phyloP scores from a whole-genome alignment of 2,888 invertebrate genomes.

The Hypolimnas misippus region DNA sequence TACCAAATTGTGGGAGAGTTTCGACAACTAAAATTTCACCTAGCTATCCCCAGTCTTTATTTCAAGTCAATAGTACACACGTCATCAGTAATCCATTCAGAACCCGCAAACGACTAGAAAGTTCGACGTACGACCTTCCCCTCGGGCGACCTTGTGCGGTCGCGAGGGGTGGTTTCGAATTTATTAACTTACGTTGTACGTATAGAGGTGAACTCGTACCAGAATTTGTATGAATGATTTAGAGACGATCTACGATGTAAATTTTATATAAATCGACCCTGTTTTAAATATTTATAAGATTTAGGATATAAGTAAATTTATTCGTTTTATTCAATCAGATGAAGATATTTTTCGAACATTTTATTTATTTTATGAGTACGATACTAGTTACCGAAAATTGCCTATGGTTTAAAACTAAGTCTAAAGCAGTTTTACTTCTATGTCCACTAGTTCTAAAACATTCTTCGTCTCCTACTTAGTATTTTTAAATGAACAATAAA shows the following conservation, averaged over 20 bases:
- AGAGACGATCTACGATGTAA: neutral
- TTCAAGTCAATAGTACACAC: constrained; percentile 31
- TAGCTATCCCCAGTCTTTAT: neutral
- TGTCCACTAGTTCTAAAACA: too few species aligned
- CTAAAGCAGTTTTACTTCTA: too few species aligned
- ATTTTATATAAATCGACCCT: too few species aligned
- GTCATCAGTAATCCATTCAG: constrained; percentile 65
- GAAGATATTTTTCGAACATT: too few species aligned
- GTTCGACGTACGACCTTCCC: constrained; percentile 70
- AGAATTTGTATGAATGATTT: neutral
- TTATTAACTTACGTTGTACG: constrained; percentile 6
- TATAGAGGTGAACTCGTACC: neutral
- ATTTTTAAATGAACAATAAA: too few species aligned
- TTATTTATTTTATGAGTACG: neutral
- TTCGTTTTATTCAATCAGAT: too few species aligned
- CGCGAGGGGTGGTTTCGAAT: constrained; percentile 44
- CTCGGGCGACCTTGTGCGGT: constrained; percentile 60
- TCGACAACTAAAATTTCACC: neutral
- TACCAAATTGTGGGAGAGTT: too few species aligned
- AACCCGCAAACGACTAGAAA: constrained; percentile 62
- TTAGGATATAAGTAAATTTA: too few species aligned
- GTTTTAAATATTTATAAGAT: too few species aligned
- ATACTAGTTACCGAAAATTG: too few species aligned
- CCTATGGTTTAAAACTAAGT: too few species aligned
- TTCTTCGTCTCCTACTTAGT: too few species aligned